Evolutionary conservation across 2,888 invertebrate species (phyloP), one percentile per base, ranked within the genome.

Genomic region (Ferdinandea cuprea): DNA sequence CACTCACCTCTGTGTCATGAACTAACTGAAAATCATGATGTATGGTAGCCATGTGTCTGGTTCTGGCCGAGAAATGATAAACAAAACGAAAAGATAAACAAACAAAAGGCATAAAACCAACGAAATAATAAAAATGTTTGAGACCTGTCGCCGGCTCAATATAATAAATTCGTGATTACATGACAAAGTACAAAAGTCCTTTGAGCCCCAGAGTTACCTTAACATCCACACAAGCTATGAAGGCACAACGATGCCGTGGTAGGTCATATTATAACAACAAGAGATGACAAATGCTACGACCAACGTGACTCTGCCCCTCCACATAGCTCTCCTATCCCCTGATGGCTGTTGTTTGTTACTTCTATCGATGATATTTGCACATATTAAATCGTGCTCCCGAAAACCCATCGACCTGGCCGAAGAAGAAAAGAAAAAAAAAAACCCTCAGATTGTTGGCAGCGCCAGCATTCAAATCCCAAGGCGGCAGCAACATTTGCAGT

Each of bases 151-250:
- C 84, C 84, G 74, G 63, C 79, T 84, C 90, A 88, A 90, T 90
- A 89, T 89, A 90, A 90, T 89, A 89, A 90, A 89, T 89, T 90
- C 89, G 89, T 90, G 89, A 89, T 89, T 87, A 88, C 89, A 89
- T 88, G 88, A 89, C 88, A 88, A 88, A 87, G 88, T 87, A 88
- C 71, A 85, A 83, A 77, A 79, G 72, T 73, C 77, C 83, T 78
- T 78, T 83, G 68, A 83, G 71, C 71, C 58, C 30, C 30, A 35
- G 35, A 68, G 61, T 50, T 63, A 28, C 58, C 50, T 46, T 21
- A 30, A 8, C 52, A 66, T 25, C 30, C 21, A 37, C 25, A 48
- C 37, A 19, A 35, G 46, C 46, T 6, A 46, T 50, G 50, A 44
- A 46, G 46, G 30, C 19, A 59, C 48, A 37, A 32, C 37, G 65